Conservation (phyloP, 2,113 vertebrate species). For the Hippolais icterina region DNA sequence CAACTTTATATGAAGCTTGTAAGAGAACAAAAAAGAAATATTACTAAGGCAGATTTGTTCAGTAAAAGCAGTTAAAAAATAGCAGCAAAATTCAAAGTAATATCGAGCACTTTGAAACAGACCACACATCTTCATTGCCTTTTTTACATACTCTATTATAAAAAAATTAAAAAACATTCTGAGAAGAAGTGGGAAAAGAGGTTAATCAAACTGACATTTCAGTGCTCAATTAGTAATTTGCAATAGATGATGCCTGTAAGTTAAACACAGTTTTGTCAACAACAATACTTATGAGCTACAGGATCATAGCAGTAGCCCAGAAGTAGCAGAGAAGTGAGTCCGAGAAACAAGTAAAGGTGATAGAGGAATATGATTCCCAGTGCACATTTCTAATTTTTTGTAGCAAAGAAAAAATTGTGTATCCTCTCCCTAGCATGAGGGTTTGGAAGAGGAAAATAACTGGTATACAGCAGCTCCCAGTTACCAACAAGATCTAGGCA, state of each 20-base stretch:
- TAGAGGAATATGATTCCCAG: neutral
- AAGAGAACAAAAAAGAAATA: neutral
- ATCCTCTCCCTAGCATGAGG: neutral
- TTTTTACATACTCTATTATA: neutral
- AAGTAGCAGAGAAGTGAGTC: neutral
- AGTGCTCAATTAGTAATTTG: neutral
- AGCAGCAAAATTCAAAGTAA: neutral
- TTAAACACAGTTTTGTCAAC: neutral
- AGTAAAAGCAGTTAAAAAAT: neutral
- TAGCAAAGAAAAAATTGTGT: neutral
- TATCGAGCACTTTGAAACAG: neutral
- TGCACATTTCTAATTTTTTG: neutral
- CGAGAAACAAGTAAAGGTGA: neutral
- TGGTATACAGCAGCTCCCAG: neutral
- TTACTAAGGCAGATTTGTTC: neutral
- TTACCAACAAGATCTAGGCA: neutral
- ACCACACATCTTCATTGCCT: neutral
- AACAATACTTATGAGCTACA: neutral
- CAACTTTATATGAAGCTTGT: neutral
- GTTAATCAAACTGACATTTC: neutral
- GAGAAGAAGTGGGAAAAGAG: neutral
- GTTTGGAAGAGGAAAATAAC: neutral
- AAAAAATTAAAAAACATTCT: neutral
- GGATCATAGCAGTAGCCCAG: neutral
- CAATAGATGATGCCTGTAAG: neutral